Conservation (phyloP, 35 echinoderm and acorn worm genomes). For the Ophiothrix spiculata region DNA sequence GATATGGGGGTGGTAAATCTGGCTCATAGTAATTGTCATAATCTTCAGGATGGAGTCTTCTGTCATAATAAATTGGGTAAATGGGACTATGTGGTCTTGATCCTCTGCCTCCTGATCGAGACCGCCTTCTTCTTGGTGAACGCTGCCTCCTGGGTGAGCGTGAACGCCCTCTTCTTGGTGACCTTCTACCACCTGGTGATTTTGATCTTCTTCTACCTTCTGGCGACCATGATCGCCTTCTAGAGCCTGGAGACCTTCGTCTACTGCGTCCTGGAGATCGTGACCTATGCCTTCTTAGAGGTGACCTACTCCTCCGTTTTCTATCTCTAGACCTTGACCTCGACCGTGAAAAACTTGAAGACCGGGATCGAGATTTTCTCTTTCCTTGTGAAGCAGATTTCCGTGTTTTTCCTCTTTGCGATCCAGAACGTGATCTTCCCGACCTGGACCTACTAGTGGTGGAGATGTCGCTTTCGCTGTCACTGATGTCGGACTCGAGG, state of each 20-base stretch:
- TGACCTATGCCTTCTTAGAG: not conserved
- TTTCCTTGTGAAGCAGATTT: not conserved
- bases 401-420: not conserved
- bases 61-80: not conserved
- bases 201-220: too few relatives aligned
- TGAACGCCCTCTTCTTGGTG: too few relatives aligned
- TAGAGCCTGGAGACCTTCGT: too few relatives aligned
- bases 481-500: not conserved
- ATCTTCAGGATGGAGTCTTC: too few relatives aligned
- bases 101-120: too few relatives aligned
- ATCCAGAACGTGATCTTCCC: not conserved
- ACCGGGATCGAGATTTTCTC: not conserved
- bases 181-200: too few relatives aligned
- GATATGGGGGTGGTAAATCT: not conserved
- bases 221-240: too few relatives aligned
- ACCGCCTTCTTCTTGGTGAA: too few relatives aligned
- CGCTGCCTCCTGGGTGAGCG: too few relatives aligned
- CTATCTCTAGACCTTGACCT: not conserved
- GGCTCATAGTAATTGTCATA: not conserved
- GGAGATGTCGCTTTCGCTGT: not conserved
- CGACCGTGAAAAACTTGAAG: not conserved
- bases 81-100: not conserved
- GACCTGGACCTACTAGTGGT: not conserved
- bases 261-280: not conserved
- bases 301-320: not conserved